Evolutionary conservation across 1,140 invertebrate species (phyloP).

Genomic region (Notospermus geniculatus): DNA sequence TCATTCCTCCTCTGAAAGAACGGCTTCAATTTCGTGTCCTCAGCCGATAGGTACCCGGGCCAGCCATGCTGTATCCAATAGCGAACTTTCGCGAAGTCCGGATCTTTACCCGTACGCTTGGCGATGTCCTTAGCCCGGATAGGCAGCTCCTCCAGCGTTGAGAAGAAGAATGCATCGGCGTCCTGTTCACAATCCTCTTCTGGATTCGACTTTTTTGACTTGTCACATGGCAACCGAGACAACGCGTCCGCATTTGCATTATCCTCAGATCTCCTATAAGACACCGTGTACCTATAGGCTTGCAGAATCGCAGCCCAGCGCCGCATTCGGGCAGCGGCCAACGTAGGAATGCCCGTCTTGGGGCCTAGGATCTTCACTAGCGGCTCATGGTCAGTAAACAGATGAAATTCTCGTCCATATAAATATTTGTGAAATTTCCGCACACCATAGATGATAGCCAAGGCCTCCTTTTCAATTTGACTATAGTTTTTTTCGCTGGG

Average conservation of each 20-base stretch:
- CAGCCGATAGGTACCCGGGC: constrained; percentile 1
- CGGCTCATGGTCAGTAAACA: constrained; percentile 2
- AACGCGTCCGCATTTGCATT: constrained; percentile 15
- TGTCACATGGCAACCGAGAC: constrained; percentile 14
- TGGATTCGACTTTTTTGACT: too few species aligned
- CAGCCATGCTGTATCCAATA: constrained; percentile 10
- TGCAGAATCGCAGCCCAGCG: constrained; percentile 27
- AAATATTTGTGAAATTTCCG: neutral
- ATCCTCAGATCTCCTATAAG: constrained; percentile 21
- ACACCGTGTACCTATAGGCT: constrained; percentile 29
- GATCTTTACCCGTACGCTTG: constrained; percentile 10
- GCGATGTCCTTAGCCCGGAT: constrained; percentile 7
- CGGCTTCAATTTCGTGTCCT: neutral
- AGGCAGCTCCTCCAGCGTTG: constrained; percentile 12
- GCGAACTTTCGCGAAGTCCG: constrained; percentile 8
- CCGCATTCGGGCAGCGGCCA: neutral
- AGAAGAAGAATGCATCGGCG: constrained; percentile 8
- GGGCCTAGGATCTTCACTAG: neutral
- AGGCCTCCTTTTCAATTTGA: constrained; percentile 43
- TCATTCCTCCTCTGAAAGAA: neutral
- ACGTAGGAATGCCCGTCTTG: neutral
- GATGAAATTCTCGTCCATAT: neutral
- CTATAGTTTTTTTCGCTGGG: neutral
- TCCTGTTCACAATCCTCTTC: neutral
- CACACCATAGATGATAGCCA: constrained; percentile 49